Conservation (phyloP, 1,140 invertebrate species). For the Pseudomyrmex sp. region DNA sequence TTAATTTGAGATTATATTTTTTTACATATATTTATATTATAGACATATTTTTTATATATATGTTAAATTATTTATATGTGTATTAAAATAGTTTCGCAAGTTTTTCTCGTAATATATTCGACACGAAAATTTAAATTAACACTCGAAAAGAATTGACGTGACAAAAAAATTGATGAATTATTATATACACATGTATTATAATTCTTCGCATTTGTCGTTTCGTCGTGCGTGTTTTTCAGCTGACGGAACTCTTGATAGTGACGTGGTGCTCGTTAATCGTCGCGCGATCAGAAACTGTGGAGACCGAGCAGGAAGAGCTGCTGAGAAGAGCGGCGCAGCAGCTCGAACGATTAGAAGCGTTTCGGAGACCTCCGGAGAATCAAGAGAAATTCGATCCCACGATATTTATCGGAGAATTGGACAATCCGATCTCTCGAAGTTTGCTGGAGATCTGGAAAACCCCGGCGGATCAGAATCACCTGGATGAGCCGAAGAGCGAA, state of each 20-base stretch:
- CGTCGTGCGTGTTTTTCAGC: constrained; percentile 68
- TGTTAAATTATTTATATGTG: no score
- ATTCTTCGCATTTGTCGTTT: neutral
- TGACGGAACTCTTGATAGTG: constrained; percentile 74
- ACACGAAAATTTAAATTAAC: no score
- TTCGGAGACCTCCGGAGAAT: constrained; percentile 63
- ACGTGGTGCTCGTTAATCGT: constrained; percentile 68
- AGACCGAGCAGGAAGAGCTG: constrained; percentile 61
- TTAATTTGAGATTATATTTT: no score
- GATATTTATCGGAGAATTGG: neutral
- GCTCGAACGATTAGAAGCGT: constrained; percentile 78
- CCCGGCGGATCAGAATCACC: neutral
- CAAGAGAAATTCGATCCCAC: neutral
- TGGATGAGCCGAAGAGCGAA: neutral
- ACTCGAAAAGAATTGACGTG: no score
- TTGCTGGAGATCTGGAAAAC: neutral
- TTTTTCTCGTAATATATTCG: no score
- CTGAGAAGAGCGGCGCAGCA: constrained; percentile 77
- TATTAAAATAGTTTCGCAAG: no score
- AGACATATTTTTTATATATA: no score
- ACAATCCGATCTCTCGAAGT: neutral
- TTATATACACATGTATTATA: neutral
- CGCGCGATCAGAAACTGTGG: constrained; percentile 51
- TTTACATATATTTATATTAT: no score
- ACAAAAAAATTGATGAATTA: no score